Percentiles rank a stretch among this genome's conserved stretches.
These are phyloP conservation scores for Craniophora ligustri DNA, from an alignment of 2,888 invertebrate genomes.

Conservation along the genomic window DNA sequence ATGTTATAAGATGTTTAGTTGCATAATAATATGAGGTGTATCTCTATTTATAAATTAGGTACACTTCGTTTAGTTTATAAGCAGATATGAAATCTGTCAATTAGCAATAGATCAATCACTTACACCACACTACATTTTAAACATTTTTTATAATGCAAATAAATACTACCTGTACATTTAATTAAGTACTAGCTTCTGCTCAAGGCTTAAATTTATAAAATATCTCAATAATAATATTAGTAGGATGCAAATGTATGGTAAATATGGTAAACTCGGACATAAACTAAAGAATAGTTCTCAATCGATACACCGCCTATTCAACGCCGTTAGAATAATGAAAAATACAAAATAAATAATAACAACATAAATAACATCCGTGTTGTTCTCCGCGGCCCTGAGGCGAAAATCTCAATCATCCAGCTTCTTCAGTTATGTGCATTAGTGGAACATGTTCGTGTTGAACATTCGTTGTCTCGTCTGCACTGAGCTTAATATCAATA, in stretches of 20 bases:
- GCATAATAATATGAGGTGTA: conserved; percentile 22
- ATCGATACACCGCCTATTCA: conserved; percentile 24
- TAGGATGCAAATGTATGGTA: too few species aligned
- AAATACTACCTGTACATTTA: neutral
- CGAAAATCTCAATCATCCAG: conserved; percentile 55
- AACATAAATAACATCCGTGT: conserved; percentile 44
- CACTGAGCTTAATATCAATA: conserved; percentile 32
- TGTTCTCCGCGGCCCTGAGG: conserved; percentile 48
- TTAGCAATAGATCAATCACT: neutral
- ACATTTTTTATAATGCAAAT: neutral
- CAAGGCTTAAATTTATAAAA: too few species aligned
- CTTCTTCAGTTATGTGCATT: conserved; percentile 60
- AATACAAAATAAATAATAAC: conserved; percentile 53
- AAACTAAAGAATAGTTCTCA: conserved; percentile 39
- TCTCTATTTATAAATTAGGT: conserved; percentile 34
- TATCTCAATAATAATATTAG: too few species aligned
- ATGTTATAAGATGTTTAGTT: conserved; percentile 20
- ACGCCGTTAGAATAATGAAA: conserved; percentile 56
- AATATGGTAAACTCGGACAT: conserved; percentile 1
- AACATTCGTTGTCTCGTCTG: conserved; percentile 44
- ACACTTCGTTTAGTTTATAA: conserved; percentile 44
- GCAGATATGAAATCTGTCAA: conserved; percentile 28
- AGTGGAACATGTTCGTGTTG: conserved; percentile 56
- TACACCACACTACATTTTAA: neutral
- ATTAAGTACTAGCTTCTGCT: too few species aligned